Evolutionary conservation across 2,797 vertebrate species (phyloP).

Genomic region (Salmo trutta): DNA sequence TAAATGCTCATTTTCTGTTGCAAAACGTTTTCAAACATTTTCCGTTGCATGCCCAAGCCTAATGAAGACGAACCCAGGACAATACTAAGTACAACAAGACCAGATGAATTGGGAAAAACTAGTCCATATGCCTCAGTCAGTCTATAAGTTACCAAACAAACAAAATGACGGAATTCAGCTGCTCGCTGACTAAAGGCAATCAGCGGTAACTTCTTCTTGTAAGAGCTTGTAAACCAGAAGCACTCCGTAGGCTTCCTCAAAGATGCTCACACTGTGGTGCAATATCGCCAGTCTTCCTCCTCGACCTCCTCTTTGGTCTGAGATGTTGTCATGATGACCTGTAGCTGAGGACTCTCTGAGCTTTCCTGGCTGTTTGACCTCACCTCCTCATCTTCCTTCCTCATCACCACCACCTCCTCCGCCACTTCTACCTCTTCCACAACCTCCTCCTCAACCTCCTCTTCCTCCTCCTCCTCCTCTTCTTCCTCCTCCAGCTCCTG

Average conservation of each 20-base stretch:
- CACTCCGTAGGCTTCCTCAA: conserved; percentile 64
- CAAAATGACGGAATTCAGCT: conserved; percentile 67
- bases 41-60: background rate
- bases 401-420: conserved; percentile 45
- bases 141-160: conserved; percentile 66
- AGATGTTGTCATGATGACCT: conserved; percentile 52
- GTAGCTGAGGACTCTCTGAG: conserved; percentile 65
- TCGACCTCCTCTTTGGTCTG: conserved; percentile 52
- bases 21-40: background rate
- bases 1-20: background rate
- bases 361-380: conserved; percentile 72
- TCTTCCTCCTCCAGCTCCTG: conserved; percentile 36
- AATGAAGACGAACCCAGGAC: conserved; percentile 25
- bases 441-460: conserved; percentile 32
- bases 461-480: conserved; percentile 25
- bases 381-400: conserved; percentile 40
- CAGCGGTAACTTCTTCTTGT: conserved; percentile 65
- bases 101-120: conserved; percentile 8
- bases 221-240: conserved; percentile 58
- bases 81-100: conserved; percentile 60
- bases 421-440: conserved; percentile 58
- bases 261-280: conserved; percentile 47
- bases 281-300: conserved; percentile 64
- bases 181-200: conserved; percentile 76
- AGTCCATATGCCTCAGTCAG: conserved; percentile 21